Base-by-base conservation (phyloP, 2,797 vertebrate species). In the Sebastes iracundus region DNA sequence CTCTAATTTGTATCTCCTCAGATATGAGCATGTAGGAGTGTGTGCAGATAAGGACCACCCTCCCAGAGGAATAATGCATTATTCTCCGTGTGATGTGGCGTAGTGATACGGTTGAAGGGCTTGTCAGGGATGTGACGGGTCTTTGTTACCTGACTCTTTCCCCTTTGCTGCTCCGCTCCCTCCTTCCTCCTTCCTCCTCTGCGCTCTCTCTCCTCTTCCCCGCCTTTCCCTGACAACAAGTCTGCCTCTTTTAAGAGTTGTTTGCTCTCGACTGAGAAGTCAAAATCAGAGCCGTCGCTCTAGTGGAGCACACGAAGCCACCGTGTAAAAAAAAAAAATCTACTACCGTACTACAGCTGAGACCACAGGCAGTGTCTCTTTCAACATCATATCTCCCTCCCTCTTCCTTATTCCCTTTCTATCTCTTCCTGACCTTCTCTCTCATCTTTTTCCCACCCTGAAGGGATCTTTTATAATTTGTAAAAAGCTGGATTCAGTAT, bases 131-230 rank as follows among this genome's bases (percentile, higher is more conserved):
- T 84, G 83, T 90, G 91, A 87, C 81, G 75, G 87, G 74, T 91
- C 93, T 94, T 93, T 94, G 89, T 93, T 93, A 91, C 89, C 83
- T 83, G 84, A 76, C 83, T 87, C 81, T 77, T 87, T 76, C 58
- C 60, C 58, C 53, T 74, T 65, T 25, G 52, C 76, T 69, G 73
- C 76, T 82, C 68, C 27, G 72, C 53, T 81, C 52, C 72, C 69
- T 69, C 62, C 53, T 25, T 16, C 71, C 60, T 62, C 61, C 81
- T 46, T 13, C 72, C 13, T 56, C 66, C 63, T 79, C 65, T 56
- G 69, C 55, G 9, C 71, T 38, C 61, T 38, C 61, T 52, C 61
- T 12, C 11, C 33, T 53, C 62, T 60, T 46, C 64, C 61, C 22
- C 23, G 7, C 76, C 68, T 86, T 86, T 42, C 68, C 42, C 82